Conservation (phyloP, 2,888 invertebrate species). For the Napeogenes inachia region DNA sequence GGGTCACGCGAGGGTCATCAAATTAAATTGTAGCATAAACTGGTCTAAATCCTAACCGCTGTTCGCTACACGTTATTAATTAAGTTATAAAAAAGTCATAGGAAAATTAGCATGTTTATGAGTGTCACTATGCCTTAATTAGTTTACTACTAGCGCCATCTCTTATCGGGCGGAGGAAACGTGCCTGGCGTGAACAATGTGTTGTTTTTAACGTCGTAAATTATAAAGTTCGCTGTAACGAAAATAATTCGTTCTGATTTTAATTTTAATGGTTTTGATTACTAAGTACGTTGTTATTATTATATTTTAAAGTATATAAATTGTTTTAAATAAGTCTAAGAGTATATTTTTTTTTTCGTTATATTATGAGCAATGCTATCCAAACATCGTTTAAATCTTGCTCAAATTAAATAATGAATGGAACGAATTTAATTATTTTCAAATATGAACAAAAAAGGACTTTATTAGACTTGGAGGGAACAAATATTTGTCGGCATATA, state of each 20-base stretch:
- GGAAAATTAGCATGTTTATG: conserved; percentile 74
- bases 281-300: too few species aligned
- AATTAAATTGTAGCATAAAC: conserved; percentile 70
- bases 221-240: not conserved
- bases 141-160: conserved; percentile 27
- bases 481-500: conserved; percentile 27
- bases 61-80: conserved; percentile 69
- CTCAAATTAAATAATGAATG: too few species aligned
- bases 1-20: conserved; percentile 62
- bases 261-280: too few species aligned
- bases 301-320: too few species aligned
- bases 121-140: conserved; percentile 35
- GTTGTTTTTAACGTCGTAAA: not conserved
- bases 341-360: too few species aligned
- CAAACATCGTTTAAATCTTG: too few species aligned
- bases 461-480: conserved; percentile 14
- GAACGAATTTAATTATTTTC: not conserved
- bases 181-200: conserved; percentile 4
- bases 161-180: conserved; percentile 23
- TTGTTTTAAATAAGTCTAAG: too few species aligned
- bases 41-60: conserved; percentile 69
- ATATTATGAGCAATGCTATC: too few species aligned
- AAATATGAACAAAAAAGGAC: conserved; percentile 1
- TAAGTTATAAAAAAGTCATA: conserved; percentile 75
- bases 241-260: not conserved